Evolutionary conservation across 2,888 invertebrate species (phyloP), one percentile per base, ranked within the genome.

Genomic region (Blera fallax): DNA sequence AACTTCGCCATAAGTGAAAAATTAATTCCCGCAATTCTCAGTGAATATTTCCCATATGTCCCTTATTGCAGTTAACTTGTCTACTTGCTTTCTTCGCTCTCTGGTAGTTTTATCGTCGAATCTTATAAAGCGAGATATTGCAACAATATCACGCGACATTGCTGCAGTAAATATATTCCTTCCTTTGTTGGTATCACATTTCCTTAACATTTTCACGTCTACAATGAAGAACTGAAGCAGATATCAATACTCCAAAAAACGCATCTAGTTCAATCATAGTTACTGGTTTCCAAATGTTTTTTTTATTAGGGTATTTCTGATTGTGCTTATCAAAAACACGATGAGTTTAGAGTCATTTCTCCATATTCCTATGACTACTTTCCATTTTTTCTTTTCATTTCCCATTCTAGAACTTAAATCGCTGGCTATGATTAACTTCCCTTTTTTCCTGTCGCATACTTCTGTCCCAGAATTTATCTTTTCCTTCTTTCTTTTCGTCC

Each of bases 221-320:
- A n/a, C 34, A 34, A 16, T 56, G 56, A 18, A 34, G 56, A 34
- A 24, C 56, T 56, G 10, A 32, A 11, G 56, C 16, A 8, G 34
- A 56, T 56, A 56, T 34, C 56, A 34, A 16, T 56, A 34, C 24
- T 56, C 56, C 34, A 56, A 56, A 56, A 56, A 24, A 24, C 16
- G 18, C 56, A 34, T 56, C 56, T 34, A 34, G 56, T 32, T 56
- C 34, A n/a, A 56, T 34, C 16, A 34, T 32, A 11, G 32, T 14
- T 34, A 56, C 34, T 34, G 56, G 18, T 56, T 56, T 34, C 56
- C 34, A 56, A 11, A 34, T 21, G 0, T 10, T 56, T 11, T 1
- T 56, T 11, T 56, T 43, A 43, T n/a, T 43, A 16, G 43, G 16
- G 43, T 43, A 24, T 24, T 24, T 24, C 4, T 24, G 24, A 24